phyloP scores from a whole-genome alignment of 2,113 vertebrate species.

The Melanotaenia duboulayi region DNA sequence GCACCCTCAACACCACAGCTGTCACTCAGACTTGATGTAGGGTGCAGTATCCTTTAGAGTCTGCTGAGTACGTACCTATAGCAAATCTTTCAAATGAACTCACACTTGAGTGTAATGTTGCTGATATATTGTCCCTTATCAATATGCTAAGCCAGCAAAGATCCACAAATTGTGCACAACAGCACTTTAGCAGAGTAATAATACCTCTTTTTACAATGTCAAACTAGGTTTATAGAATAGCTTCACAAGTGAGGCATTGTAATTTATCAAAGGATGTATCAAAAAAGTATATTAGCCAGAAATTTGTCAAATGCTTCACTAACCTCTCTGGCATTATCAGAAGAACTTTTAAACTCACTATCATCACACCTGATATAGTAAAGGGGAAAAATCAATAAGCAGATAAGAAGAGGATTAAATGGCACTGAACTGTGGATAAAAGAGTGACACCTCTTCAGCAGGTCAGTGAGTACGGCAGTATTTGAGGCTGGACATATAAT shows the following conservation, averaged over 20 bases:
- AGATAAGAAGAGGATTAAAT: neutral
- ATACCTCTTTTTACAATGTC: neutral
- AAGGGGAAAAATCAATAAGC: conserved; percentile 25
- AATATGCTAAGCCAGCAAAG: neutral
- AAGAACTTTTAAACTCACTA: conserved; percentile 2
- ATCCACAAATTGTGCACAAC: neutral
- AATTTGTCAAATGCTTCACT: conserved; percentile 3
- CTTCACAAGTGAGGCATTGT: neutral
- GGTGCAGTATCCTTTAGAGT: too few species aligned
- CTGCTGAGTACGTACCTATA: too few species aligned
- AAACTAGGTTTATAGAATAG: conserved; percentile 3
- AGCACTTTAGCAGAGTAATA: too few species aligned
- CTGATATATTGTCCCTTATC: conserved; percentile 9
- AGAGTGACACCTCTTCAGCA: conserved; percentile 23
- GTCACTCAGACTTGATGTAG: too few species aligned
- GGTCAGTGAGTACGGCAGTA: neutral
- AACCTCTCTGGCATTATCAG: conserved; percentile 18
- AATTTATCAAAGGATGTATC: conserved; percentile 13
- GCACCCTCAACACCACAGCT: too few species aligned
- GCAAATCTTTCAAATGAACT: conserved; percentile 17
- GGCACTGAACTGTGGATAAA: neutral
- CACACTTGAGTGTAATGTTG: neutral
- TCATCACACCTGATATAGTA: neutral
- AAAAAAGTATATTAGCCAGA: conserved; percentile 1
- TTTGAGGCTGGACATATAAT: neutral